Evolutionary conservation across 2,113 vertebrate species (phyloP), one percentile per base, ranked within the genome.

Genomic region (Mirza zaza): DNA sequence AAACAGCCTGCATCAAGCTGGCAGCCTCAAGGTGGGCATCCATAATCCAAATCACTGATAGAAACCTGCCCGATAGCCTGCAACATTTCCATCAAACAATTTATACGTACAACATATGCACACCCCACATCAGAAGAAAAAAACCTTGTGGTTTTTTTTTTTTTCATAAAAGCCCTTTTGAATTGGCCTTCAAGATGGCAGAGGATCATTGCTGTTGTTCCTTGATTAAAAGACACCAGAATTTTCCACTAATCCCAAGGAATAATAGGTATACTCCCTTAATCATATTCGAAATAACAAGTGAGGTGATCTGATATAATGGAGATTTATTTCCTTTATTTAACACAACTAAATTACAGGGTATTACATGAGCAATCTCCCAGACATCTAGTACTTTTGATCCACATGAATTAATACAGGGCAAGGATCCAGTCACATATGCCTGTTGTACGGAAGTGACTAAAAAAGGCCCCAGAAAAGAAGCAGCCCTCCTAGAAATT

Each of bases 181-280:
- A 63, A 45, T n/a, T 75, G 39, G 42, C 95, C 97, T 97, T 81
- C 71, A 94, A 39, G 61, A 96, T 55, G n/a, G 95, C 76, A 95
- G 70, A 96, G 45, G 95, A 91, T 71, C 70, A 83, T 0, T 45
- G 81, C 83, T 85, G 61, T 50, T 94, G 7, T 75, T 94, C 76
- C 94, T 82, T 96, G 61, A 94, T 21, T 55, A 96, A 94, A 14
- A 63, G 65, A 87, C 6, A 3, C 36, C 29, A 73, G 6, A 61
- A 65, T 75, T 68, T 68, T 87, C 50, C n/a, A 96, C 8, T 89
- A 27, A 83, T 48, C 92, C 91, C 10, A 15, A 50, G 68, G 12
- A 97, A 92, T 68, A 90, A 59, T 90, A 95, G 13, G 32, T 76
- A 86, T 0, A 11, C 3, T 68, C 86, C 63, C 48, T 97, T 48